Evolutionary conservation across 2,797 vertebrate species (phyloP), one percentile per base, ranked within the genome.

Genomic region (Sebastes iracundus): DNA sequence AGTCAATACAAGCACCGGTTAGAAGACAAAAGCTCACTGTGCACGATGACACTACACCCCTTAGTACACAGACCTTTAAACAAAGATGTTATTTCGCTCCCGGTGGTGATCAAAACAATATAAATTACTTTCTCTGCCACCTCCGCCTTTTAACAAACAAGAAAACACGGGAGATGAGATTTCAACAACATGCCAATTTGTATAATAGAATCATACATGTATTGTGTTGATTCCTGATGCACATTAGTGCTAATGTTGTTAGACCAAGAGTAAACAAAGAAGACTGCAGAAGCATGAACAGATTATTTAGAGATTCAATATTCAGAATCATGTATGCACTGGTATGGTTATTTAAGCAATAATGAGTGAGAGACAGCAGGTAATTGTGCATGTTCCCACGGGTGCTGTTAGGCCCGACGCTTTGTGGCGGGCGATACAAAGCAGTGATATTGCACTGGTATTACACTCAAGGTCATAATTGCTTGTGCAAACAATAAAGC

Each of bases 281-380:
- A 74, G 75, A 56, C 64, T 49, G 77, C 55, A 73, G 61, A 60
- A 74, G 72, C 56, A 38, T 58, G 42, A 56, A 80, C 14, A 84
- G 84, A 85, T 88, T 71, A 85, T 84, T 73, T 59, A 69, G 28
- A 83, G 68, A 89, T 84, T 77, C 59, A 82, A 76, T 86, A 81
- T 84, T 79, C 65, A 73, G 62, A 81, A 62, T 64, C 72, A 66
- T 79, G 79, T 73, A 77, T 79, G 81, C 72, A 46, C 75, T 58
- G 70, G 73, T 81, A 70, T 82, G 78, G 66, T 89, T 89, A 79
- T 90, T 91, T 85, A 87, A 81, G 67, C 83, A 84, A 76, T 92
- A 91, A 90, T 79, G 67, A 91, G 80, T 68, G 61, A 85, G 79
- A 88, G 79, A 87, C 76, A 64, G 90, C 67, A 80, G 84, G 85